Base-by-base conservation (phyloP, 1,140 invertebrate genomes). In the Pinna nobilis region DNA sequence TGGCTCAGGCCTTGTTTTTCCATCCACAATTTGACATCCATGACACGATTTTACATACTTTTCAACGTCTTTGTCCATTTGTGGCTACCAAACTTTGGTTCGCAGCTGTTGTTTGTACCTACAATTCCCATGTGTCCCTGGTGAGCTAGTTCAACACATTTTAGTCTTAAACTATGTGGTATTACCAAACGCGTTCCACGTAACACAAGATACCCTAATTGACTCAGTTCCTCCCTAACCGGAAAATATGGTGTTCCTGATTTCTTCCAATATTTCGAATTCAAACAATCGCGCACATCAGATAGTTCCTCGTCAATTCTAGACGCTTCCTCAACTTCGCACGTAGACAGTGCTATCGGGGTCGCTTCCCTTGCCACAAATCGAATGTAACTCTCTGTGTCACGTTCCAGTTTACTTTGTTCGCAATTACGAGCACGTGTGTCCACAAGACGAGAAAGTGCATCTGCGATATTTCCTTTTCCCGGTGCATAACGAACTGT, bases 381-480 rank as follows among this genome's bases (percentile, higher is more conserved):
- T 25, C 37, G 23, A 11, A 65, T 41, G 60, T 57, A 70, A 7
- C 50, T 25, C 20, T 63, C 65, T 28, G 67, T 51, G 30, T 50
- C 37, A 35, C n/a, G 3, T 50, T 39, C 44, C 6, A 33, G 13
- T 1, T 70, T 60, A n/a, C n/a, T n/a, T n/a, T n/a, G n/a, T n/a
- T n/a, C n/a, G n/a, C n/a, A n/a, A n/a, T n/a, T n/a, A n/a, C n/a
- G n/a, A n/a, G n/a, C n/a, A n/a, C n/a, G n/a, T n/a, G n/a, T n/a
- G 1, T 32, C 55, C n/a, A 70, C 30, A 11, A 79, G 59, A 23
- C 76, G 33, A 32, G 78, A 78, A 11, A 82, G 30, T 1, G 70
- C n/a, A 47, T 82, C 76, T 30, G 78, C 76, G 18, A 77, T 77
- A 53, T 78, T 84, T 9, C 37, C 25, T n/a, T 69, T 59, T 20